These are phyloP conservation scores for Aplodontia rufa DNA, from an alignment of 2,113 vertebrate species.

Conservation along the genomic window DNA sequence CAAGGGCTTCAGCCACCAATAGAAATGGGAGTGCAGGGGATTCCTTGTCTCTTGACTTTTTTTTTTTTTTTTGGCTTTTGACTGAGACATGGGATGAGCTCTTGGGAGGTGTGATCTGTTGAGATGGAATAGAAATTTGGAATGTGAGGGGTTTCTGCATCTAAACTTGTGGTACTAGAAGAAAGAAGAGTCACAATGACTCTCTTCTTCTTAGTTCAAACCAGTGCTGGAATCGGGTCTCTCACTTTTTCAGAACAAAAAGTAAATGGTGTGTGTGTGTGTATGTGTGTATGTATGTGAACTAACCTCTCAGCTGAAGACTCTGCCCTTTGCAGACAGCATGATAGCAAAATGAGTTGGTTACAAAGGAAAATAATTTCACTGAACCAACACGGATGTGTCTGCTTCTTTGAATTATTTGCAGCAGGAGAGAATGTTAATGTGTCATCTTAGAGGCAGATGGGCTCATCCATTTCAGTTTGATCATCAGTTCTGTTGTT, in stretches of 20 bases:
- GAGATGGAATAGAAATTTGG: background rate
- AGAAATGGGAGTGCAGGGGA: background rate
- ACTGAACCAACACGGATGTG: background rate
- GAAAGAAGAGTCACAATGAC: too few relatives aligned
- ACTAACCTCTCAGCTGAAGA: background rate
- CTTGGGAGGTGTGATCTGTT: background rate
- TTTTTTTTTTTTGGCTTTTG: background rate
- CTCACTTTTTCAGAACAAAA: background rate
- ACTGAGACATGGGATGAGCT: background rate
- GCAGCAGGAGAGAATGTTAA: background rate
- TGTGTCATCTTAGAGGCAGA: constrained; percentile 36
- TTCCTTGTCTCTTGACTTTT: background rate
- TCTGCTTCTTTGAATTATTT: constrained; percentile 30
- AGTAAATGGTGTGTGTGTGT: background rate
- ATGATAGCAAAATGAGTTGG: background rate
- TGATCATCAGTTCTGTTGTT: constrained; percentile 3
- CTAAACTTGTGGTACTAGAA: background rate
- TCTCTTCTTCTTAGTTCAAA: background rate
- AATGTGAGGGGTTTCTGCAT: background rate
- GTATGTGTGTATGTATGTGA: background rate
- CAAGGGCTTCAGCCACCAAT: background rate
- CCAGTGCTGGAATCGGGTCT: background rate
- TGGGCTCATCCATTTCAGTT: constrained; percentile 24
- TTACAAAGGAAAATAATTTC: background rate
- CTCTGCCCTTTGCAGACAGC: background rate